Percentiles rank a stretch among this genome's conserved stretches.
Evolutionary conservation across 1,140 invertebrate species (phyloP).

Genomic region (Bombyx mandarina): DNA sequence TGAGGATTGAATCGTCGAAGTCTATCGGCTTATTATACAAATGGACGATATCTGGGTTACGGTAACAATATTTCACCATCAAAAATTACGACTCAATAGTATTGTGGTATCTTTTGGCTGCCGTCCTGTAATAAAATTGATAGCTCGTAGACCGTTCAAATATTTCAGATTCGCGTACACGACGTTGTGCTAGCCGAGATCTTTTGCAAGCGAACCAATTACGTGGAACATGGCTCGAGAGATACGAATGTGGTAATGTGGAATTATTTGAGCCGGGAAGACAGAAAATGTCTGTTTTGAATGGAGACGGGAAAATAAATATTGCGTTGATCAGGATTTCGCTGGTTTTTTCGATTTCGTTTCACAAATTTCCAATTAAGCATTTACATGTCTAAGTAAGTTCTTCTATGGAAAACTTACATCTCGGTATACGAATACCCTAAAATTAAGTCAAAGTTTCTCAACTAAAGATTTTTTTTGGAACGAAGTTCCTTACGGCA

Average conservation of each 20-base stretch:
- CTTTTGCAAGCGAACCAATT: constrained; percentile 22
- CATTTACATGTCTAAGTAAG: too few relatives aligned
- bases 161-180: constrained; percentile 19
- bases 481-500: too few relatives aligned
- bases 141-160: constrained; percentile 21
- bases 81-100: constrained; percentile 38
- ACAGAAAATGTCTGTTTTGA: constrained; percentile 6
- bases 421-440: too few relatives aligned
- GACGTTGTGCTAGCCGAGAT: constrained; percentile 15
- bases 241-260: constrained; percentile 13
- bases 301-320: constrained; percentile 1
- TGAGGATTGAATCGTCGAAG: constrained; percentile 31
- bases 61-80: constrained; percentile 47
- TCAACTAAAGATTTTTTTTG: too few relatives aligned
- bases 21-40: constrained; percentile 55
- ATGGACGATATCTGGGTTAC: constrained; percentile 40
- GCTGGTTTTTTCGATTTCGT: too few relatives aligned
- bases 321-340: neutral
- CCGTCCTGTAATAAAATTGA: constrained; percentile 31
- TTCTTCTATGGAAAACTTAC: too few relatives aligned
- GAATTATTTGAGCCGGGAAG: constrained; percentile 8
- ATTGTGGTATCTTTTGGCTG: constrained; percentile 29
- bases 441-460: too few relatives aligned
- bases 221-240: constrained; percentile 15
- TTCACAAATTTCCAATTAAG: too few relatives aligned